Evolutionary conservation across 2,888 invertebrate species (phyloP), one percentile per base, ranked within the genome.

Genomic region (Ametastegia equiseti): DNA sequence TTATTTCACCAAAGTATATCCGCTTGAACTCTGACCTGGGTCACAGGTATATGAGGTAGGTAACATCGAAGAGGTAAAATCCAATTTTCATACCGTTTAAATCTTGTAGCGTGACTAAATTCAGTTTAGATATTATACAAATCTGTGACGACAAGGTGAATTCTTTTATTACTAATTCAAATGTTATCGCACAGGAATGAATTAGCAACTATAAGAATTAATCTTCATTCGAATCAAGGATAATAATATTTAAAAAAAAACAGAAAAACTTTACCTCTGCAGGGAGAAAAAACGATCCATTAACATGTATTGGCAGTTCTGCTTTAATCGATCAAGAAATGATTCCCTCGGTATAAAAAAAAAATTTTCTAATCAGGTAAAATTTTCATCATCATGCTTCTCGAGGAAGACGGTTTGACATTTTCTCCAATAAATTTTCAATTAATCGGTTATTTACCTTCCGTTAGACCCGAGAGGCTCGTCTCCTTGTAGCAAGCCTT

Each of bases 401-500:
- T 15, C 47, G 15, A 47, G 19, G n/a, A 39, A 39, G 15, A 67
- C 30, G 30, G 27, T 45, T 30, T n/a, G 45, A 71, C 27, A 30
- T 75, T 75, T 54, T 33, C 19, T 36, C 50, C 36, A 36, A 54
- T 75, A 75, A 75, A 3, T 13, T 75, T 75, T 50, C 36, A 54
- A 50, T 54, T 36, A 36, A 75, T 75, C 33, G 54, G 2, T 39
- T 19, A 54, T 75, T 89, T 93, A 96, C 97, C 97, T 94, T 97
- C 96, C 89, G 95, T 93, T 85, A 97, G 92, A 2, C 95, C 92
- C 84, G 95, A 95, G 89, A 96, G 96, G 83, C 94, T 95, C 13
- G 95, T 93, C 88, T 97, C 95, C 88, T 95, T 94, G 90, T 96
- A 95, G 91, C 97, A 97, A 7, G 96, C 95, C 89, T 97, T 97